Evolutionary conservation across 2,113 vertebrate genomes (phyloP), one percentile per base, ranked within the genome.

Genomic region (Dipodomys spectabilis): DNA sequence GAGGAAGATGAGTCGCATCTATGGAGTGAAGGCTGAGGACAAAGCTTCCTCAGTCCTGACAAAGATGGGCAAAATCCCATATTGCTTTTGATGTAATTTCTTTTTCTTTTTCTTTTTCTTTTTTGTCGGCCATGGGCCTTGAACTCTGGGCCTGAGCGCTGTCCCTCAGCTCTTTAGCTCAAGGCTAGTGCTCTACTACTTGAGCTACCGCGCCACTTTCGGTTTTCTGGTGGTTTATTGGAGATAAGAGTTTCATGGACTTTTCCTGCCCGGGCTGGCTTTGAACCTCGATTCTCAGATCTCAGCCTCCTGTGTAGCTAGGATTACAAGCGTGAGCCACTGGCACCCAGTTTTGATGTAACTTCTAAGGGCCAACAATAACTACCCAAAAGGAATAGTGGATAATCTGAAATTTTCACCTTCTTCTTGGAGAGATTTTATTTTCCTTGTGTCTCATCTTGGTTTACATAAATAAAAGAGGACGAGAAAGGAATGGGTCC

Each of bases 401-500:
- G 57, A 81, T 71, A 45, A 84, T 82, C n/a, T 82, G 64, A 10
- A 93, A 97, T 92, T 74, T 27, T 85, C 23, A 62, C 32, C 4
- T 39, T 44, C 86, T 78, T 84, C 57, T 75, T 86, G 28, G n/a
- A 28, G 22, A 79, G 22, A 16, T n/a, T 77, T 91, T 57, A 57
- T 57, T 15, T 22, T 39, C 16, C 68, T 85, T 84, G 18, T 69
- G 6, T 89, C 90, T 25, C 15, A 92, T 94, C 68, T 62, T 94
- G 92, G 80, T 28, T 88, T 84, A 79, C 60, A 83, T 73, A 93
- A 62, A 68, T 78, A 80, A 67, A 60, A 82, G 67, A 27, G 12
- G 73, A 12, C 44, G 12, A 79, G n/a, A 39, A 32, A 95, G 72
- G 8, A 49, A 28, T 49, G 74, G 74, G 69, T 67, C 65, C 23